These are phyloP conservation scores for Phrixothrix hirtus DNA, from an alignment of 2,888 invertebrate species.

Conservation along the genomic window DNA sequence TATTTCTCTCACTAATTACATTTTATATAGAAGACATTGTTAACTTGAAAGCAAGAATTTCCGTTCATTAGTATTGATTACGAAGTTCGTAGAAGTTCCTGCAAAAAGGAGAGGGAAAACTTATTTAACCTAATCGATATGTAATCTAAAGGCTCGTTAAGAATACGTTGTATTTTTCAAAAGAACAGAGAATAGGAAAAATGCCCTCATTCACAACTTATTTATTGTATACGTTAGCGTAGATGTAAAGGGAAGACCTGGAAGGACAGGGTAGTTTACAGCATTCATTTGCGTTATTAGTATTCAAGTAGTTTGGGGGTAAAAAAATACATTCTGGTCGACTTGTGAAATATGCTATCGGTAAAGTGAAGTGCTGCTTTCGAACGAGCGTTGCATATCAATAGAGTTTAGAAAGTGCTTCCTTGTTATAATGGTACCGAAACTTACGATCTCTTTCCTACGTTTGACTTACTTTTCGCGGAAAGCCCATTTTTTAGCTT, in stretches of 20 bases:
- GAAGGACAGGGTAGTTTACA: slow-evolving; percentile 23
- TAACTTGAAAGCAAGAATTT: no score
- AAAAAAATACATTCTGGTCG: slow-evolving; percentile 36
- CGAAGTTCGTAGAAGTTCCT: no score
- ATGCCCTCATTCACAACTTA: slow-evolving; percentile 22
- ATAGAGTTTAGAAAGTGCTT: slow-evolving; percentile 11
- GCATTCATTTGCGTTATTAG: slow-evolving; percentile 30
- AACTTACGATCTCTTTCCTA: neutral
- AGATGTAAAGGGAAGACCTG: slow-evolving; percentile 16
- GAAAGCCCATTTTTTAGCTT: slow-evolving; percentile 8
- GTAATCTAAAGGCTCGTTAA: slow-evolving; percentile 17
- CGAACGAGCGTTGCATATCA: slow-evolving; percentile 33
- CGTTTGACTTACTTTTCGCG: slow-evolving; percentile 8
- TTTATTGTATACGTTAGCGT: slow-evolving; percentile 28
- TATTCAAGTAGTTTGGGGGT: slow-evolving; percentile 30
- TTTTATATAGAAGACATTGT: no score
- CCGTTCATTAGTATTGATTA: no score
- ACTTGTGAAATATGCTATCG: slow-evolving; percentile 38
- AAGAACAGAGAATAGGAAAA: slow-evolving; percentile 13
- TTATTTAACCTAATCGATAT: neutral
- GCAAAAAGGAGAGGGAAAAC: neutral
- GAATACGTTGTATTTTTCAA: slow-evolving; percentile 13
- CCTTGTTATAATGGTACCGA: slow-evolving; percentile 11
- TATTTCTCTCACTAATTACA: no score
- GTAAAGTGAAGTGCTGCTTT: slow-evolving; percentile 34